Base-by-base conservation (phyloP, 53 echinoderm and acorn worm species). In the Apostichopus leukothele region DNA sequence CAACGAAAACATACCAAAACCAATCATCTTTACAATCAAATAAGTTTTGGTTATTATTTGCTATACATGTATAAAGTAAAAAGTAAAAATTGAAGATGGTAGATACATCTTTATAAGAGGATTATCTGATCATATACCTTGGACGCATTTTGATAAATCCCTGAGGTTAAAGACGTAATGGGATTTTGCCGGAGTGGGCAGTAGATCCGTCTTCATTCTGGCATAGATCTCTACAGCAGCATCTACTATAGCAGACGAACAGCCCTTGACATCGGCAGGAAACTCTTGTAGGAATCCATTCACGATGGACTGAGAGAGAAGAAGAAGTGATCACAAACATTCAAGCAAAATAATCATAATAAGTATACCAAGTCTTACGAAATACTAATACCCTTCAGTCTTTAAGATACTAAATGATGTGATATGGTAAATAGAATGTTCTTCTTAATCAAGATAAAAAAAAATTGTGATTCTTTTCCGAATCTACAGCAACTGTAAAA, bases 141-240 rank as follows among this genome's bases (percentile, higher is more conserved):
- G 97, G 18, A 97, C 95, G 90, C 97, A 97, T 88, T 97, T 97
- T 59, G 97, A 97, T 79, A 97, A 86, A 91, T 97, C 97, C 83
- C 97, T 91, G 25, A 97, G 91, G 79, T 97, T 97, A 88, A 97
- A 97, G 90, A 97, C 97, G 78, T 98, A 98, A 86, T 96, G 96
- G 68, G 94, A 94, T 84, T 96, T 98, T 74, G 99, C 99, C 25
- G 99, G 99, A n/a, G 99, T 98, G 7, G 99, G 99, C 11, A 98
- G 94, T 53, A 98, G 92, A 78, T 98, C 99, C 12, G 99, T 98
- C 76, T 96, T 98, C 99, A 98, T 98, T 20, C 99, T 93, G 80
- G 94, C 95, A 87, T 96, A 98, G 91, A 98, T 98, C 92, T 96
- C 99, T 16, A 98, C 99, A 20, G 99, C 95, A 20, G 95, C 99